Evolutionary conservation across 2,888 invertebrate species (phyloP).

Genomic region (Arge pagana): DNA sequence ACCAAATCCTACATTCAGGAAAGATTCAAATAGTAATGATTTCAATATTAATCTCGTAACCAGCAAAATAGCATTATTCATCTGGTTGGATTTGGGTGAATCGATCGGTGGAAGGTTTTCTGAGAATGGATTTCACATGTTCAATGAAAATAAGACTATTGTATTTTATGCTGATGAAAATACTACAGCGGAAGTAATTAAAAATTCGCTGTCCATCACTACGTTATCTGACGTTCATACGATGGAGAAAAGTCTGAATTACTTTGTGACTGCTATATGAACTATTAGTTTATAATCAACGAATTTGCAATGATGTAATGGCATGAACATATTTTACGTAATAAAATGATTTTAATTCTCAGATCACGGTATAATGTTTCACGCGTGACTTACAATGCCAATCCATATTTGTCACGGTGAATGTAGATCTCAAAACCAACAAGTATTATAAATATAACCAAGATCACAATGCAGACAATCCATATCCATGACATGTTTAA

Average conservation of each 20-base stretch:
- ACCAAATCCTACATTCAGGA: slow-evolving; percentile 30
- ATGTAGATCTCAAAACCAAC: slow-evolving; percentile 46
- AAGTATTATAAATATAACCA: slow-evolving; percentile 30
- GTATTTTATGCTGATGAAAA: slow-evolving; percentile 41
- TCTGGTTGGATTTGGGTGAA: slow-evolving; percentile 68
- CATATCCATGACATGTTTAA: slow-evolving; percentile 15
- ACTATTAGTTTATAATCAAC: too few relatives aligned
- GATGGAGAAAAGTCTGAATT: background rate
- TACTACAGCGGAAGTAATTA: slow-evolving; percentile 30
- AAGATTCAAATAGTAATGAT: slow-evolving; percentile 36
- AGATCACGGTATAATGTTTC: background rate
- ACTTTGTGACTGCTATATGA: too few relatives aligned
- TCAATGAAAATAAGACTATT: slow-evolving; percentile 43
- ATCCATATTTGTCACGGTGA: slow-evolving; percentile 23
- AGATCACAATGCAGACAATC: slow-evolving; percentile 8
- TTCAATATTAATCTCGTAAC: slow-evolving; percentile 56
- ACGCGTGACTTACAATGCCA: slow-evolving; percentile 2
- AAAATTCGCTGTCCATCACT: slow-evolving; percentile 35
- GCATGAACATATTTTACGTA: too few relatives aligned
- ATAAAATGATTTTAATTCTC: too few relatives aligned
- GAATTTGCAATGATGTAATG: too few relatives aligned
- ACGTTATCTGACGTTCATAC: slow-evolving; percentile 31
- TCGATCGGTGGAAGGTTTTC: slow-evolving; percentile 67
- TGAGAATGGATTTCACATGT: slow-evolving; percentile 74
- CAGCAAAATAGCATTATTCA: slow-evolving; percentile 67